Conservation (phyloP, 2,797 vertebrate genomes). For the Melanogrammus aeglefinus region DNA sequence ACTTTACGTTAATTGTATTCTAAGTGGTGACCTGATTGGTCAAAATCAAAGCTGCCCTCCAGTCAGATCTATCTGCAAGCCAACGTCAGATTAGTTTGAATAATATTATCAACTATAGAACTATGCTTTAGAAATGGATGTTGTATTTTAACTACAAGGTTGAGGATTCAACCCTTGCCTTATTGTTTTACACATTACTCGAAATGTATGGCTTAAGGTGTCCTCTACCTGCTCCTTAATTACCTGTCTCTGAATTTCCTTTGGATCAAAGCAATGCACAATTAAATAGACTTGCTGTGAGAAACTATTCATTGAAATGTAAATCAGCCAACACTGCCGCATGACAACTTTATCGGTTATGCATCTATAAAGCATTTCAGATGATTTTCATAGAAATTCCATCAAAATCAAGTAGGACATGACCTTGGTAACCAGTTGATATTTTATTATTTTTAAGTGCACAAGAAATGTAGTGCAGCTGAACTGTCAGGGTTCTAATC, state of each 20-base stretch:
- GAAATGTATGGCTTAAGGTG: not conserved
- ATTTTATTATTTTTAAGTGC: not conserved
- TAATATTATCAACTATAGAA: not conserved
- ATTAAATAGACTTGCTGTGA: not conserved
- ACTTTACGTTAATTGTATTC: not conserved
- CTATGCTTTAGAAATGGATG: not conserved
- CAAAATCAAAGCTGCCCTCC: conserved; percentile 4
- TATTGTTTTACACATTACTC: not conserved
- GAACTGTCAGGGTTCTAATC: not conserved
- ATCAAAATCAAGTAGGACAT: not conserved
- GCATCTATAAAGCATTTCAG: not conserved
- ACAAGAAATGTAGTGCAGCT: too few species aligned
- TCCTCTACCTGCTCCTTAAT: not conserved
- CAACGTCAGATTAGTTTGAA: not conserved
- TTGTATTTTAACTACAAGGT: not conserved
- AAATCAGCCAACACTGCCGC: not conserved
- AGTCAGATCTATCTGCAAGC: not conserved
- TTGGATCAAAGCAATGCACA: not conserved
- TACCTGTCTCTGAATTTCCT: not conserved
- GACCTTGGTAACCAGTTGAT: not conserved
- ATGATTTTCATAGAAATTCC: not conserved
- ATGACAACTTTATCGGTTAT: not conserved
- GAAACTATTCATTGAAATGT: not conserved
- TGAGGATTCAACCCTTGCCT: not conserved
- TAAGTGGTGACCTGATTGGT: not conserved